Evolutionary conservation across 2,888 invertebrate species (phyloP), one percentile per base, ranked within the genome.

Genomic region (Seladonia tumulorum): DNA sequence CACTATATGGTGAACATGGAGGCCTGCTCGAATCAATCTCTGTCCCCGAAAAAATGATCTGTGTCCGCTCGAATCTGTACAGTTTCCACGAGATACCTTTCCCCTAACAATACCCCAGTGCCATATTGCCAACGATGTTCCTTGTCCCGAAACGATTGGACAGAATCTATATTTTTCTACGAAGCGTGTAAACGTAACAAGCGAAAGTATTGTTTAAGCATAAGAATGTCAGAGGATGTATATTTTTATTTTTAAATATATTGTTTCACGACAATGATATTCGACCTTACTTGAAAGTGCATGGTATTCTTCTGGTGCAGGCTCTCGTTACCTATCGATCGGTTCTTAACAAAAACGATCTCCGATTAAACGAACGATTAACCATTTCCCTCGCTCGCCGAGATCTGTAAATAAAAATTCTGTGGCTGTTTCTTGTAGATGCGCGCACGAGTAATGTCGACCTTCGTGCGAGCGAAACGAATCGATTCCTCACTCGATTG

Each of bases 1-100:
- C n/a, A 90, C 90, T n/a, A 90, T 90, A 53, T 90, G 90, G 90
- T 90, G 85, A 90, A 76, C 29, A n/a, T 25, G 49, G 63, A 45
- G 70, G 45, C 47, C 25, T n/a, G 22, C 35, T 47, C 7, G 7
- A 57, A 53, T 35, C 63, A 29, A n/a, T 60, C 29, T 70, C 66
- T 5, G 39, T 63, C 63, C 5, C 12, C 22, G 10, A 45, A 35
- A 18, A 4, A 14, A 29, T 68, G 35, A 68, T 68, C 68, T 22
- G 16, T 29, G 29, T 8, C 29, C 29, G 4, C 12, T 57, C 39
- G 42, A 60, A 22, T 71, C 39, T 45, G 10, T 42, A 49, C 14
- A 45, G 76, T 76, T 72, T 45, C 14, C 39, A 42, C 42, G 14
- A 70, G 12, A 22, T 71, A 29, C 45, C 35, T 49, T 72, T 39